Evolutionary conservation across 2,888 invertebrate genomes (phyloP).

Genomic region (Lepidochrysops patricia): DNA sequence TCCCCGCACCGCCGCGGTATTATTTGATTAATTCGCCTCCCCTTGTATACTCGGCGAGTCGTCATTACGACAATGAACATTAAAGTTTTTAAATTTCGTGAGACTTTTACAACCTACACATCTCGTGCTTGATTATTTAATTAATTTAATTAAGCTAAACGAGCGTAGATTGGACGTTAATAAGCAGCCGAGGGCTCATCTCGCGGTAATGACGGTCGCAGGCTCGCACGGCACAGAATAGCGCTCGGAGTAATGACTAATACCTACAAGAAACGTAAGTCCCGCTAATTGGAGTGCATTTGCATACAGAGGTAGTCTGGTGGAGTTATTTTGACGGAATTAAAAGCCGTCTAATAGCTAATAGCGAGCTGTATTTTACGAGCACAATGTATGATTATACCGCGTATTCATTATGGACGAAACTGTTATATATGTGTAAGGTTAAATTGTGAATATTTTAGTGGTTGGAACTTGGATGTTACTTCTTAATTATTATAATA

Average conservation of each 20-base stretch:
- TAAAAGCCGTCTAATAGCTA: constrained; percentile 41
- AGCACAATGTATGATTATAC: not conserved
- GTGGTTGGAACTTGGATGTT: too few relatives aligned
- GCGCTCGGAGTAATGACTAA: constrained; percentile 65
- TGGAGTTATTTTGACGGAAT: constrained; percentile 61
- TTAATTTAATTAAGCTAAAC: constrained; percentile 67
- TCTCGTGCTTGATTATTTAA: constrained; percentile 68
- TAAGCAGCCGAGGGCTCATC: constrained; percentile 61
- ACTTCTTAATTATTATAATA: too few relatives aligned
- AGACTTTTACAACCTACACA: constrained; percentile 70
- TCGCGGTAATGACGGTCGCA: constrained; percentile 53
- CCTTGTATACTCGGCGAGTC: constrained; percentile 71
- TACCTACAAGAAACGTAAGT: constrained; percentile 59
- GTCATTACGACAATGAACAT: constrained; percentile 65
- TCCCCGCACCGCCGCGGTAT: constrained; percentile 60
- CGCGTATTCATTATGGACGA: too few relatives aligned
- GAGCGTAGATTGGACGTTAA: constrained; percentile 68
- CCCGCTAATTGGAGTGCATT: constrained; percentile 68
- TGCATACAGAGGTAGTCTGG: constrained; percentile 61
- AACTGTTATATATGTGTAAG: not conserved
- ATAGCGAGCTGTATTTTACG: constrained; percentile 20
- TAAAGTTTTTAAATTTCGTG: constrained; percentile 70
- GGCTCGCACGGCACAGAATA: constrained; percentile 44
- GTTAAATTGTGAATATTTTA: too few relatives aligned
- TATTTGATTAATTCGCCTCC: constrained; percentile 76